Evolutionary conservation across 2,888 invertebrate genomes (phyloP), one percentile per base, ranked within the genome.

Genomic region (Alloscopus bannaensis): DNA sequence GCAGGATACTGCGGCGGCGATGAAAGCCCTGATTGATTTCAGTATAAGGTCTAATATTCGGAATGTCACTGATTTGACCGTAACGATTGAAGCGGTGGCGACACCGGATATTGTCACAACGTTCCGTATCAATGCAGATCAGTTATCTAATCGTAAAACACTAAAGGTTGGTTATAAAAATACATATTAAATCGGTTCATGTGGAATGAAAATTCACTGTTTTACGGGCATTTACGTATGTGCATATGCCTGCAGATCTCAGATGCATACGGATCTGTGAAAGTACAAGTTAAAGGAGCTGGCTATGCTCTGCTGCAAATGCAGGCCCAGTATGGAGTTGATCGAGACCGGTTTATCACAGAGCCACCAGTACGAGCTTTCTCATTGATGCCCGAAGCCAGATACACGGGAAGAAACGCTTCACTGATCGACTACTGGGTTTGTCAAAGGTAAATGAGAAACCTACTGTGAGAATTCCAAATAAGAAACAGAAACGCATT

Each of bases 201-300:
- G 50, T n/a, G n/a, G 4, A 47, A 47, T 6, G 13, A 11, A 47
- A 47, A 18, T 18, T n/a, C 50, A 47, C 8, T 4, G 11, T 22
- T 20, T 4, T 24, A 4, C 1, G 40, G 22, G 18, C 2, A 13
- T 18, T 8, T 24, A 50, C 2, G n/a, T 8, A 28, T 8, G 3
- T 2, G 11, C 11, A 31, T 42, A 40, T 26, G 24, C 36, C 83
- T 87, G n/a, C 86, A 94, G 94, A 95, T 97, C 88, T 95, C 96
- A 0, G 92, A 94, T 87, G 97, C 97, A 57, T 98, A 95, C 94
- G 98, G 98, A 87, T 96, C 95, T 0, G 95, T 98, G 42, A 94
- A 95, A 89, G 95, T 97, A 57, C 93, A 95, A 86, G 97, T 95
- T 0, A 94, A 93, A 87, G 98, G 98, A 83, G 94, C 95, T 2